phyloP scores from a whole-genome alignment of 2,797 vertebrate species.

The Parauchenoglanis punctatus region DNA sequence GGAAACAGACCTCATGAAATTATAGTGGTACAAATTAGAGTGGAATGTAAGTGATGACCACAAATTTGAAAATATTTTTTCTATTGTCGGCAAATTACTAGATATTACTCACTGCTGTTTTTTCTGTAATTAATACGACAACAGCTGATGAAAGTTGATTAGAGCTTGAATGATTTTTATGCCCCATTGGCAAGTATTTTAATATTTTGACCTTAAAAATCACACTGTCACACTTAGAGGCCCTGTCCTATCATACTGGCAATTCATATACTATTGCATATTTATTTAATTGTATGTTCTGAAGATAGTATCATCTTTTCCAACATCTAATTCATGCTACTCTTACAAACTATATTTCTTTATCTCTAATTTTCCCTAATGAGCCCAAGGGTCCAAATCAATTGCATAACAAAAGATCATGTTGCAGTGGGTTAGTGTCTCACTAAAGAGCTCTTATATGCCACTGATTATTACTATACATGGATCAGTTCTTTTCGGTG shows the following conservation, averaged over 20 bases:
- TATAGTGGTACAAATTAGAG: neutral
- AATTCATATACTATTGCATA: neutral
- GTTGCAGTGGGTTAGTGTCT: slow-evolving; percentile 2
- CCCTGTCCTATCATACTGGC: neutral
- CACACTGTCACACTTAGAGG: neutral
- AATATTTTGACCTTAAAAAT: neutral
- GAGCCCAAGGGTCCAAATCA: neutral
- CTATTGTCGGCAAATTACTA: neutral
- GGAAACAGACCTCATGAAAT: neutral
- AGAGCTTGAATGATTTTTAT: neutral
- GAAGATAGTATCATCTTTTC: slow-evolving; percentile 5
- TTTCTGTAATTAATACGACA: neutral
- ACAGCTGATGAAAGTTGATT: neutral
- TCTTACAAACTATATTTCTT: neutral
- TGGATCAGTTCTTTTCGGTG: neutral
- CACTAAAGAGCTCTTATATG: neutral
- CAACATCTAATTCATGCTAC: neutral
- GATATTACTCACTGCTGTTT: neutral
- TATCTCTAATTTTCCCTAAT: neutral
- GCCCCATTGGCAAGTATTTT: neutral
- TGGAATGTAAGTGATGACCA: neutral
- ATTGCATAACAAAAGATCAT: neutral
- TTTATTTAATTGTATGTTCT: neutral
- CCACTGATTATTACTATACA: neutral
- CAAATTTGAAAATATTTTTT: neutral